Base-by-base conservation (phyloP, 1,140 invertebrate genomes). In the Drosophila teissieri region DNA sequence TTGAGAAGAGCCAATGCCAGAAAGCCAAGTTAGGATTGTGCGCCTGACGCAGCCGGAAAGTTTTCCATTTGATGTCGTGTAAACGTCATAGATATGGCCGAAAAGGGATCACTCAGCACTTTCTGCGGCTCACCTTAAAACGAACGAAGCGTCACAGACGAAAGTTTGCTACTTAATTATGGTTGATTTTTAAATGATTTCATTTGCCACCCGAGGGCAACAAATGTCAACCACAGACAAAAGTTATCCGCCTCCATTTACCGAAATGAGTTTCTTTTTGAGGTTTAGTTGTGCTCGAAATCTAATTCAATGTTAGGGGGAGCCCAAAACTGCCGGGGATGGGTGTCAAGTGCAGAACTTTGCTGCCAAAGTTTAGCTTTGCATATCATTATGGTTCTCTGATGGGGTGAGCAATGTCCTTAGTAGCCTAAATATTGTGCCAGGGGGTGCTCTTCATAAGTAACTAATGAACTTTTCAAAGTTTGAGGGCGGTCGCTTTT, bases 151-250 rank as follows among this genome's bases (percentile, higher is more conserved):
- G 44, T 37, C 63, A 70, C 64, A 37, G 65, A 70, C 64, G 73
- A 80, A 84, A 84, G 54, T 84, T 83, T 68, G 37, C 36, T 56
- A 72, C 54, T 77, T 80, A 85, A 84, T 84, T 85, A 80, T 84
- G 77, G 80, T 84, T 85, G 81, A 84, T 84, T 77, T 84, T 84
- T 64, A 80, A 85, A 85, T 84, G 65, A 80, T 85, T 84, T 73
- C 53, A 83, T 75, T 64, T 84, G 61, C 57, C 39, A 65, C 64
- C 40, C 39, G 56, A 22, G 64, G 80, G n/a, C 60, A 75, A 63
- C 64, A 72, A 72, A 58, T 68, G 80, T 80, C 80, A 76, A 39
- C 31, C 54, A 34, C 79, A 78, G 67, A 39, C 48, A 44, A 79
- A 78, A 78, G 58, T 78, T 72, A 37, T 27, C 44, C 40, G 31